Percentiles rank a stretch among this genome's conserved stretches.
These are phyloP conservation scores for Onthophagus sagittarius DNA, from an alignment of 2,888 invertebrate species.

Conservation along the genomic window DNA sequence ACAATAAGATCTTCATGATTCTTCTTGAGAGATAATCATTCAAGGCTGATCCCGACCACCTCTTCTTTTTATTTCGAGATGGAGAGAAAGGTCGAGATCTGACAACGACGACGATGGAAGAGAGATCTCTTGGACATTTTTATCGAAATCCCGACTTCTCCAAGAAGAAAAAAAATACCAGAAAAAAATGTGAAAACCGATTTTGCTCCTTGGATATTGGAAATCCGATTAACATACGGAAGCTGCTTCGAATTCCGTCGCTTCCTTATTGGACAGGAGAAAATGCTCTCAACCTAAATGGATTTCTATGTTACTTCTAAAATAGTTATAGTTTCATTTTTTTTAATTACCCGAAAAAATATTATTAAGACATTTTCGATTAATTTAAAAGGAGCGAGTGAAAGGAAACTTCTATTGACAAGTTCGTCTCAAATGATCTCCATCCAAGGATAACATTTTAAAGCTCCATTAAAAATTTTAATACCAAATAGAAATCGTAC, in stretches of 20 bases:
- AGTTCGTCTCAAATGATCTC: not conserved
- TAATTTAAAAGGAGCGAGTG: not conserved
- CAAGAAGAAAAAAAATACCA: not conserved
- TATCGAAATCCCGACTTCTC: not conserved
- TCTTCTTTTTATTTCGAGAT: not conserved
- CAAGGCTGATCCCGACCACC: not conserved
- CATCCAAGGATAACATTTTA: not conserved
- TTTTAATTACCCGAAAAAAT: not conserved
- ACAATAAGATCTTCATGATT: not conserved
- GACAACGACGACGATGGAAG: not conserved
- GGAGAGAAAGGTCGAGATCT: not conserved
- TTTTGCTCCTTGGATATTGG: not conserved
- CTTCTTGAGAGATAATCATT: not conserved
- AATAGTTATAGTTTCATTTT: not conserved
- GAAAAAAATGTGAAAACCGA: not conserved
- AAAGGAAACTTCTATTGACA: not conserved
- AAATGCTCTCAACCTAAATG: not conserved
- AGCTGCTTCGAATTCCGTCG: not conserved
- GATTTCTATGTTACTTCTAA: not conserved
- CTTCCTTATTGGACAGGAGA: not conserved
- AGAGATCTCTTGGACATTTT: not conserved
- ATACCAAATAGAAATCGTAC: not conserved
- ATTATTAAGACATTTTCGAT: not conserved
- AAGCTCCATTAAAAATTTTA: not conserved
- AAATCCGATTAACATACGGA: not conserved